A percentile compares a stretch with the other conserved stretches of the same genome.
Conservation (phyloP, 2,797 vertebrate genomes). For the Myotis pilosus region DNA sequence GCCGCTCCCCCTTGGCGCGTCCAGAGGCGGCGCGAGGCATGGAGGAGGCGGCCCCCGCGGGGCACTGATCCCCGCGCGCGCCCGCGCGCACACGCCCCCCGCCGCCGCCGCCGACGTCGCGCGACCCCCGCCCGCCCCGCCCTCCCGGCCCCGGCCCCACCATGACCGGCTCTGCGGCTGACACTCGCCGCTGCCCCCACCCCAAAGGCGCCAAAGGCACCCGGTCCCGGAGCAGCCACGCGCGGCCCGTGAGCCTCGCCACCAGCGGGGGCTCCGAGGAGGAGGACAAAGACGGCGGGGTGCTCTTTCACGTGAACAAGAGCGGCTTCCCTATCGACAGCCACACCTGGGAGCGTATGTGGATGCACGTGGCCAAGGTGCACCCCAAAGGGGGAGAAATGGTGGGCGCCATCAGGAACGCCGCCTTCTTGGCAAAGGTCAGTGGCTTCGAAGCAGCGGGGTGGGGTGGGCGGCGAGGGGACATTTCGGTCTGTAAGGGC, state of each 20-base stretch:
- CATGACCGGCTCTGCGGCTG: slow-evolving; percentile 89
- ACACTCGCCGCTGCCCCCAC: slow-evolving; percentile 81
- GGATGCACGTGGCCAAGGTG: slow-evolving; percentile 92
- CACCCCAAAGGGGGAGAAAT: slow-evolving; percentile 93
- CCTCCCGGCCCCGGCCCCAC: background rate
- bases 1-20: slow-evolving; percentile 38
- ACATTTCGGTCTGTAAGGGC: background rate
- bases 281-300: slow-evolving; percentile 94
- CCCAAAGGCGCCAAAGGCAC: slow-evolving; percentile 87
- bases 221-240: slow-evolving; percentile 91
- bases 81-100: slow-evolving; percentile 40
- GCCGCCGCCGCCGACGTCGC: background rate
- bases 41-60: slow-evolving; percentile 54
- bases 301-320: slow-evolving; percentile 94
- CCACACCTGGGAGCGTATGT: slow-evolving; percentile 96
- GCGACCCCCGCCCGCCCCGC: background rate
- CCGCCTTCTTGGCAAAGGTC: slow-evolving; percentile 91
- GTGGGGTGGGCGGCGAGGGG: background rate
- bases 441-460: slow-evolving; percentile 70
- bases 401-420: slow-evolving; percentile 91
- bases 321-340: slow-evolving; percentile 94
- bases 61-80: slow-evolving; percentile 57
- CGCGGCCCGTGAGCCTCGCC: slow-evolving; percentile 78
- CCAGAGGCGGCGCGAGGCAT: slow-evolving; percentile 63
- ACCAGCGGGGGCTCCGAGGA: slow-evolving; percentile 88